Conservation (phyloP, 2,888 invertebrate species). For the Nineta flava region DNA sequence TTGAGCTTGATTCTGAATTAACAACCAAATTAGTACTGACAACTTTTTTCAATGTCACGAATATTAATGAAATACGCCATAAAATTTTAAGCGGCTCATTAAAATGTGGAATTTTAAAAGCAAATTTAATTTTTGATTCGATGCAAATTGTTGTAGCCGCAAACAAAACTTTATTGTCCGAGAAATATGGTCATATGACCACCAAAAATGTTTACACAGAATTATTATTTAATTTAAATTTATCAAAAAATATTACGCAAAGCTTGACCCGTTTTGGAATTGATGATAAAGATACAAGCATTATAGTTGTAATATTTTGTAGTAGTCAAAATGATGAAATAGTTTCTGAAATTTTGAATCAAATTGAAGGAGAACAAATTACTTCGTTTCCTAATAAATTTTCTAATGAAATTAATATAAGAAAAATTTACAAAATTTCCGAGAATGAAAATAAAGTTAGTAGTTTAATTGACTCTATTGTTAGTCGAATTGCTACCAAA, state of each 20-base stretch:
- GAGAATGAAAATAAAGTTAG: conserved; percentile 29
- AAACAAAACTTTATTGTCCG: conserved; percentile 42
- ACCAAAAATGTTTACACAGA: conserved; percentile 49
- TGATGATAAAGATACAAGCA: conserved; percentile 28
- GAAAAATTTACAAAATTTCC: conserved; percentile 41
- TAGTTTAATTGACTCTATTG: conserved; percentile 37
- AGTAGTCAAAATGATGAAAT: conserved; percentile 18
- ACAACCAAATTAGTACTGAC: not conserved
- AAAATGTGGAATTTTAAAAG: conserved; percentile 44
- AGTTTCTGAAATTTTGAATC: conserved; percentile 24
- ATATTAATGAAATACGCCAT: conserved; percentile 34
- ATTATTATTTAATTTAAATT: conserved; percentile 48
- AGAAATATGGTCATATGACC: conserved; percentile 31
- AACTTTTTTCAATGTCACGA: conserved; percentile 37
- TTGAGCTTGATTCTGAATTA: not conserved
- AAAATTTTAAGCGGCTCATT: conserved; percentile 38
- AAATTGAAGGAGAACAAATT: conserved; percentile 37
- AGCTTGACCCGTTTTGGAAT: conserved; percentile 51
- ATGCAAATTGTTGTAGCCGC: conserved; percentile 48
- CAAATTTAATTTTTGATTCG: conserved; percentile 39
- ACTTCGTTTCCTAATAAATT: conserved; percentile 32
- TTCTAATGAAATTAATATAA: conserved; percentile 33
- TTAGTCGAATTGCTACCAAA: conserved; percentile 51
- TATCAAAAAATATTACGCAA: conserved; percentile 50
- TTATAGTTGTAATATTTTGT: conserved; percentile 30